A percentile compares a stretch with the other conserved stretches of the same genome.
phyloP scores from a whole-genome alignment of 2,113 vertebrate genomes.

The Lophotis ruficrista region DNA sequence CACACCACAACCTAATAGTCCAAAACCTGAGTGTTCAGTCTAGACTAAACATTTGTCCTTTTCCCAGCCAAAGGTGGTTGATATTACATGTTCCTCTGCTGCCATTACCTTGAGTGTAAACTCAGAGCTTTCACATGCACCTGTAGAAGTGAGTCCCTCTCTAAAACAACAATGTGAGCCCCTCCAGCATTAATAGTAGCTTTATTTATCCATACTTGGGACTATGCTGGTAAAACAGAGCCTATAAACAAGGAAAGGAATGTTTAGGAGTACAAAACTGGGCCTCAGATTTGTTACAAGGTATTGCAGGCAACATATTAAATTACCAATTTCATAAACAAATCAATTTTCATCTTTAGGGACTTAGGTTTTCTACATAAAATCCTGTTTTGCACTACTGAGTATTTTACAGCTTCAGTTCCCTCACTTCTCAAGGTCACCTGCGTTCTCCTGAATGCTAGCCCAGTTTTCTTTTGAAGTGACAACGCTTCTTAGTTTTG shows the following conservation, averaged over 20 bases:
- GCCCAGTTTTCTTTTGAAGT: background rate
- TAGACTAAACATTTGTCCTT: background rate
- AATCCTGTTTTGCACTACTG: background rate
- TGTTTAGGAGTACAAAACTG: background rate
- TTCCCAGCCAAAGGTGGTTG: background rate
- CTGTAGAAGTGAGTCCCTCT: background rate
- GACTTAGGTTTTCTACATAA: background rate
- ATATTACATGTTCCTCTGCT: background rate
- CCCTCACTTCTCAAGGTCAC: background rate
- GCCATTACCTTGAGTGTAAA: background rate
- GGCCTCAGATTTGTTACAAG: background rate
- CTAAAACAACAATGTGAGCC: fast-evolving
- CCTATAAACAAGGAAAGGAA: background rate
- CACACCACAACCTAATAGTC: background rate
- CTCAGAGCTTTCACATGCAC: background rate
- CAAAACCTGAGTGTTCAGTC: background rate
- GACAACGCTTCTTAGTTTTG: background rate
- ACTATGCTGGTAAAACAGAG: background rate
- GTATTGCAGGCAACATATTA: background rate
- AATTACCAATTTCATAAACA: background rate
- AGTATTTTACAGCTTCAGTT: background rate
- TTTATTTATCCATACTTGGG: background rate
- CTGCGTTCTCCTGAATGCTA: background rate
- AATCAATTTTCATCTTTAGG: background rate
- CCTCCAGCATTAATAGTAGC: background rate